Evolutionary conservation across 2,113 vertebrate genomes (phyloP), one percentile per base, ranked within the genome.

Genomic region (Rhizomys pruinosus): DNA sequence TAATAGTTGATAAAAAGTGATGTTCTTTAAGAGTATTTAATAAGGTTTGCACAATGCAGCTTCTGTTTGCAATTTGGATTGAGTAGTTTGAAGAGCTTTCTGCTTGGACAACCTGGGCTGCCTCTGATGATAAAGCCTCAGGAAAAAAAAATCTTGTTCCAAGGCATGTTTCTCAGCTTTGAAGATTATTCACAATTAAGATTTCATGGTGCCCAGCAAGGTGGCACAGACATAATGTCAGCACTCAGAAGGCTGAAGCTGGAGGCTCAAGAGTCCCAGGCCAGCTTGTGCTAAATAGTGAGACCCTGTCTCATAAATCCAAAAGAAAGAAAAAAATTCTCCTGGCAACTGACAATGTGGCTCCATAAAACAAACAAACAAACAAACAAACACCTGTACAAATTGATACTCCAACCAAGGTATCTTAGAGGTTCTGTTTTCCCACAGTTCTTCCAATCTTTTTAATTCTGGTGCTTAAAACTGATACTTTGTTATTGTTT

Each of bases 401-500:
- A 82, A 63, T 37, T 25, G 27, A 6, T 22, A 90, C 27, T 87
- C 39, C 68, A 88, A 27, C 84, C 64, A 90, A 94, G 44, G n/a
- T 63, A 89, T 79, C 76, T 47, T 47, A 82, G 78, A 87, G n/a
- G 34, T 73, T 68, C 42, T 89, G 5, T 89, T 92, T 86, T 89
- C 37, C 64, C 25, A 92, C 19, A 69, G 81, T 29, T 34, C 34
- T 82, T 59, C 61, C 34, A 44, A 47, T 84, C 71, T 82, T 93
- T 81, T 57, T 55, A 39, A 71, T 23, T 73, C 64, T 63, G 27
- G 22, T 37, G 34, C 22, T 61, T 87, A 82, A 88, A 84, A 87
- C 88, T 87, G 47, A 23, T 89, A 69, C 72, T 86, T 93, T 15
- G 13, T 85, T 94, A 34, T 86, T 91, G 69, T 71, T 95, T 96